phyloP scores from a whole-genome alignment of 2,113 vertebrate genomes.

The Egretta garzetta region DNA sequence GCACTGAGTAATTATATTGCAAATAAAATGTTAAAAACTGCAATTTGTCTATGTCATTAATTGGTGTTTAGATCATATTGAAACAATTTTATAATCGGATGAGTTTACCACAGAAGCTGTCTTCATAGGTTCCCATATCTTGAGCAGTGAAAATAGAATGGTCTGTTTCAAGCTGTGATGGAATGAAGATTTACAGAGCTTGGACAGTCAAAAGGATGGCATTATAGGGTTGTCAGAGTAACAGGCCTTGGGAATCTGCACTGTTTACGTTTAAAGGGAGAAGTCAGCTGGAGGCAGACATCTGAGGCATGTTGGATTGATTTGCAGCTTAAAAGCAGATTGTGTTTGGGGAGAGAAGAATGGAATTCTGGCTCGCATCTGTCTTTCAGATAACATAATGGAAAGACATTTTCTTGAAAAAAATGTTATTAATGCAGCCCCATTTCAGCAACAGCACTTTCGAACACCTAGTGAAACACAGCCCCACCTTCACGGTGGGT shows the following conservation, averaged over 20 bases:
- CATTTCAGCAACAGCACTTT: not conserved
- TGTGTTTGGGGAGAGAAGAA: constrained; percentile 38
- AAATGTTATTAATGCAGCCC: not conserved
- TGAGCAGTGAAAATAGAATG: not conserved
- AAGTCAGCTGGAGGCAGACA: constrained; percentile 60
- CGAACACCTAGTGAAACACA: not conserved
- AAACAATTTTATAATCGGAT: not conserved
- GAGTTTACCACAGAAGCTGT: not conserved
- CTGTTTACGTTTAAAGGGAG: constrained; percentile 46
- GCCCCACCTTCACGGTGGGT: not conserved
- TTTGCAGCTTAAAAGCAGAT: constrained; percentile 48
- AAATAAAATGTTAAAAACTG: not conserved
- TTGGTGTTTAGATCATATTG: not conserved
- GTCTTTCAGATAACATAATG: not conserved
- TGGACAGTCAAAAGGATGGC: constrained; percentile 37
- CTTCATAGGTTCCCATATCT: not conserved
- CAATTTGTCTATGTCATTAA: not conserved
- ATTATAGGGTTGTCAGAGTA: constrained; percentile 53
- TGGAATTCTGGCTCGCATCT: not conserved
- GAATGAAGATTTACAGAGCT: constrained; percentile 39
- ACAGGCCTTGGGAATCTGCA: constrained; percentile 24
- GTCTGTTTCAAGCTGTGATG: constrained; percentile 31
- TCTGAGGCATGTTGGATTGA: constrained; percentile 59
- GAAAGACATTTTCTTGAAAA: not conserved
- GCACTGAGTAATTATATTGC: not conserved